phyloP scores from a whole-genome alignment of 2,797 vertebrate species.

The Leptatherina wallacei region DNA sequence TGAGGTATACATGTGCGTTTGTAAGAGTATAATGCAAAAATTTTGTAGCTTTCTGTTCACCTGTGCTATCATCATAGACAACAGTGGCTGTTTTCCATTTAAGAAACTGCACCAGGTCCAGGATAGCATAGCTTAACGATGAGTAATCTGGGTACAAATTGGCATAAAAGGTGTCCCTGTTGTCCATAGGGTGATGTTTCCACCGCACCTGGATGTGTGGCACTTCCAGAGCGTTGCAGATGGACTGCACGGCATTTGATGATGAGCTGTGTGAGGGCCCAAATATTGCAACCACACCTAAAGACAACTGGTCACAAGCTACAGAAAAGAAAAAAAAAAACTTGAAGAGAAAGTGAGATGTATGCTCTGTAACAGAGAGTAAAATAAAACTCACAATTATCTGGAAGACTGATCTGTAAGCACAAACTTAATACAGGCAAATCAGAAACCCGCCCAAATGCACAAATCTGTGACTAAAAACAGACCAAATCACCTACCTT shows the following conservation, averaged over 20 bases:
- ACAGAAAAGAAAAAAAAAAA: slow-evolving; percentile 38
- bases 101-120: slow-evolving; percentile 96
- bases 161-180: slow-evolving; percentile 97
- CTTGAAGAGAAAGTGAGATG: slow-evolving; percentile 12
- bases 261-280: slow-evolving; percentile 98
- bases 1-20: not conserved
- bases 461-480: slow-evolving; percentile 21
- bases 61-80: slow-evolving; percentile 98
- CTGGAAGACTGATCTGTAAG: not conserved
- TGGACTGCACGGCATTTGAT: slow-evolving; percentile 97
- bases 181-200: slow-evolving; percentile 99
- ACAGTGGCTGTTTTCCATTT: slow-evolving; percentile 98
- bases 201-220: slow-evolving; percentile 98
- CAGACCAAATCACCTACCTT: slow-evolving; percentile 86
- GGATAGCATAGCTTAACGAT: slow-evolving; percentile 96
- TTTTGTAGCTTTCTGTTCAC: slow-evolving; percentile 72
- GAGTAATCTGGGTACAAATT: slow-evolving; percentile 98
- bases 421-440: not conserved
- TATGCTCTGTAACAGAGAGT: not conserved
- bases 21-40: not conserved
- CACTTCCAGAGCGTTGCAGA: slow-evolving; percentile 97
- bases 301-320: slow-evolving; percentile 98
- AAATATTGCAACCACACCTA: slow-evolving; percentile 98
- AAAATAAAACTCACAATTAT: no score
- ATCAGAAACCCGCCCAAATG: slow-evolving; percentile 15